These are phyloP conservation scores for Loriculus beryllinus DNA, from an alignment of 2,797 vertebrate genomes.

Conservation along the genomic window DNA sequence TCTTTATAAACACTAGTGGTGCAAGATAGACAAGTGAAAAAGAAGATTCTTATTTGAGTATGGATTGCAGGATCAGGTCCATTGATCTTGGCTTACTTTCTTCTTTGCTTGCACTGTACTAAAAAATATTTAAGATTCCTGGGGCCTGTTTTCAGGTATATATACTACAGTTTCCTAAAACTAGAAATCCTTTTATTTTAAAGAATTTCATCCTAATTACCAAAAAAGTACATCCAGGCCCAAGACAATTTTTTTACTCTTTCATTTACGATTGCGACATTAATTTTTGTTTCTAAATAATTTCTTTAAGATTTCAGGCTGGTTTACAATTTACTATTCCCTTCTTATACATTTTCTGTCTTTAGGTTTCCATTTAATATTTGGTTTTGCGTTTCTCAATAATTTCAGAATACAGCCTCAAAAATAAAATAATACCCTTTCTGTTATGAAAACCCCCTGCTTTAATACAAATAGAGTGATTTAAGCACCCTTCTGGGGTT, in stretches of 20 bases:
- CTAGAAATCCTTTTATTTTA: not conserved
- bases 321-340: not conserved
- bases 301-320: not conserved
- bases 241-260: not conserved
- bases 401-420: conserved; percentile 21
- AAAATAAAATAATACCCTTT: conserved; percentile 45
- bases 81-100: not conserved
- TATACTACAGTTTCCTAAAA: not conserved
- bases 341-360: not conserved
- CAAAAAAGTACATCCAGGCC: not conserved
- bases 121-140: not conserved
- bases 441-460: not conserved
- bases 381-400: not conserved
- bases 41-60: not conserved
- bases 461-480: conserved; percentile 43
- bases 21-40: not conserved
- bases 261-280: conserved; percentile 10
- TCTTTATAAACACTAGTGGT: not conserved
- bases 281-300: conserved; percentile 10
- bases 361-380: conserved; percentile 23
- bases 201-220: not conserved
- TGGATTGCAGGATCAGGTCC: not conserved
- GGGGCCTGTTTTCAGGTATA: not conserved
- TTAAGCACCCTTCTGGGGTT: conserved; percentile 38
- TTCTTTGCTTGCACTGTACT: not conserved